Base-by-base conservation (phyloP, 2,888 invertebrate genomes). In the Callinectes sapidus region DNA sequence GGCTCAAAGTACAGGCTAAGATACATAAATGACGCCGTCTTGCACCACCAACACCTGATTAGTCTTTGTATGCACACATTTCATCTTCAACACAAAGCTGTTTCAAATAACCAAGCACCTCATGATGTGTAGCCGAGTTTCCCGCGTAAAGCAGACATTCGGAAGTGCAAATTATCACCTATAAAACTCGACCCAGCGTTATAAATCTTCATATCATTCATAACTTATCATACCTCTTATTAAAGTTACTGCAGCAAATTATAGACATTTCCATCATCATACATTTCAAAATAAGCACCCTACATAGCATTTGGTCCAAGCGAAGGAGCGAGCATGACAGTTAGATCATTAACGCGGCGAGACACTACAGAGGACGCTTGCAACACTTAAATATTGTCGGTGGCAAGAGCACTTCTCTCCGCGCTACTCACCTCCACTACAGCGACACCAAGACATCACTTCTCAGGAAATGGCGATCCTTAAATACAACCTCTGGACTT, bases 171-270 rank as follows among this genome's bases (percentile, higher is more conserved):
- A 81, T 81, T 16, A 81, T 81, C 32, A 16, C 35, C 2, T 35
- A 81, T 35, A 81, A 16, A 81, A 14, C 32, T 10, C 32, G 35
- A 81, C 16, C 23, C 81, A 10, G 35, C 16, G 81, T 16, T 35
- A 35, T 81, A 81, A 81, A 81, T 81, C 14, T 35, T 81, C 81
- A 35, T 35, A 35, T 81, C 23, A 35, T 35, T 81, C 81, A 81
- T 81, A 81, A 32, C 81, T 35, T 81, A 81, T 81, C 81, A 35
- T 32, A 14, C 81, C 1, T 35, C 16, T 81, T 18, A 81, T 81
- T 35, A 81, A 32, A 81, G 81, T 35, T 81, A 81, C 14, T 81
- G 81, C 81, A 28, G 35, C 81, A 81, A 81, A 81, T 81, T 81
- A 81, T 35, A 81, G 2, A 35, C 35, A 81, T 81, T 81, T 81